Conservation (phyloP, 2,888 invertebrate genomes). For the Sericinus montela region DNA sequence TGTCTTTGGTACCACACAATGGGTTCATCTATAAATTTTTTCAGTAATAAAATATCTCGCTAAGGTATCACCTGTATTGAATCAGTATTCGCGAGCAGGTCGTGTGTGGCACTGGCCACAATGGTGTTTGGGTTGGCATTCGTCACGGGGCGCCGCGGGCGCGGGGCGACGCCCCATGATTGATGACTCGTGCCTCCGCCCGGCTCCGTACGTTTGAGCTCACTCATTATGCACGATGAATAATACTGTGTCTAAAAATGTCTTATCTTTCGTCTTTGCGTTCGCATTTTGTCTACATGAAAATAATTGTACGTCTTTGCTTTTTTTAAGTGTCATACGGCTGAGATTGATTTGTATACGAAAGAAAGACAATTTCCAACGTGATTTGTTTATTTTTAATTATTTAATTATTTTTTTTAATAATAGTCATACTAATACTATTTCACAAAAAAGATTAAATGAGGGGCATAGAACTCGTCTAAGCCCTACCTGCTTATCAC, state of each 20-base stretch:
- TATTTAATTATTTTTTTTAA: no score
- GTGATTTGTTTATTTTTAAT: no score
- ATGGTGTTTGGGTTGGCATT: slow-evolving; percentile 75
- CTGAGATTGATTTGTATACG: no score
- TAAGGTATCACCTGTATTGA: slow-evolving; percentile 26
- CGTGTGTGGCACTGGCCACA: slow-evolving; percentile 66
- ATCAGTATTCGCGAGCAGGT: slow-evolving; percentile 34
- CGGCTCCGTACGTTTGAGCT: slow-evolving; percentile 9
- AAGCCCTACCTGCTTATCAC: no score
- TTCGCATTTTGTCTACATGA: not conserved
- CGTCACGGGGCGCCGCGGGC: slow-evolving; percentile 67
- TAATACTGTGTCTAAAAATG: slow-evolving; percentile 18
- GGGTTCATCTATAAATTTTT: no score
- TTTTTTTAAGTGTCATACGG: no score
- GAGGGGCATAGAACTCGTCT: no score
- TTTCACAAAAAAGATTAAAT: no score
- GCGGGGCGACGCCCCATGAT: slow-evolving; percentile 43
- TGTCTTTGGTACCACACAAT: no score
- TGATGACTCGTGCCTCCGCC: slow-evolving; percentile 49
- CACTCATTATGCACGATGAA: slow-evolving; percentile 21
- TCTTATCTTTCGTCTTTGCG: slow-evolving; percentile 8
- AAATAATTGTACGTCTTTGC: not conserved
- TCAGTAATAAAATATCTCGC: not conserved
- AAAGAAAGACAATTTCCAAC: no score
- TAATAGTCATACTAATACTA: no score